A percentile compares a stretch with the other conserved stretches of the same genome.
phyloP scores from a whole-genome alignment of 2,888 invertebrate species.

The Dryobotodes eremita region DNA sequence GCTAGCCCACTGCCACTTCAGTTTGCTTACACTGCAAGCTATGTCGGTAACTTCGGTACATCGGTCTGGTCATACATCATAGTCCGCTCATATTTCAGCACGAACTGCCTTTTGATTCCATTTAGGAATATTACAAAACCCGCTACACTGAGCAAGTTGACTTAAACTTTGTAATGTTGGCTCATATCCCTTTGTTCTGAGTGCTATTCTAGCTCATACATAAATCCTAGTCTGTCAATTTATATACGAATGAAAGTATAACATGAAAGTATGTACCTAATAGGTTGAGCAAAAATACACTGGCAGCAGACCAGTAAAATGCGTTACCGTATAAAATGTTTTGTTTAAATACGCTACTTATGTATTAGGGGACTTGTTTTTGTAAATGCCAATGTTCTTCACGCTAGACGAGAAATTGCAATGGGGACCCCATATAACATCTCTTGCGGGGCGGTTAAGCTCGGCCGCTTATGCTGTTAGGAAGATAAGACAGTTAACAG shows the following conservation, averaged over 20 bases:
- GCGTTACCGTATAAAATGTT: background rate
- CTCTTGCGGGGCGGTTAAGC: no score
- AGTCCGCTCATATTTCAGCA: slow-evolving; percentile 11
- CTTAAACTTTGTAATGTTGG: slow-evolving; percentile 33
- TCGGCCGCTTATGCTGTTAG: no score
- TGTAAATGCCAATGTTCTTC: background rate
- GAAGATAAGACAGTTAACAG: no score
- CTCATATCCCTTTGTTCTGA: background rate
- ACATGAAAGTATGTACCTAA: background rate
- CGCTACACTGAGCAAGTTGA: background rate
- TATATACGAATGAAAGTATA: background rate
- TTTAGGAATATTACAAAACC: slow-evolving; percentile 7
- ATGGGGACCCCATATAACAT: no score
- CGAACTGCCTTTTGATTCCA: slow-evolving; percentile 5
- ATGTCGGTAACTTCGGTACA: no score
- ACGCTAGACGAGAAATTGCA: no score
- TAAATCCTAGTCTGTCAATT: slow-evolving; percentile 12
- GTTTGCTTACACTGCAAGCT: no score
- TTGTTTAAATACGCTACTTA: background rate
- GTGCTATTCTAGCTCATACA: background rate
- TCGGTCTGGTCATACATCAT: background rate
- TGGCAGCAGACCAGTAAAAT: background rate
- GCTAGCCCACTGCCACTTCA: no score
- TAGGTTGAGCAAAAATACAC: background rate
- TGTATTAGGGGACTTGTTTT: background rate